phyloP scores from a whole-genome alignment of 2,797 vertebrate genomes.

The Gymnocypris eckloni region DNA sequence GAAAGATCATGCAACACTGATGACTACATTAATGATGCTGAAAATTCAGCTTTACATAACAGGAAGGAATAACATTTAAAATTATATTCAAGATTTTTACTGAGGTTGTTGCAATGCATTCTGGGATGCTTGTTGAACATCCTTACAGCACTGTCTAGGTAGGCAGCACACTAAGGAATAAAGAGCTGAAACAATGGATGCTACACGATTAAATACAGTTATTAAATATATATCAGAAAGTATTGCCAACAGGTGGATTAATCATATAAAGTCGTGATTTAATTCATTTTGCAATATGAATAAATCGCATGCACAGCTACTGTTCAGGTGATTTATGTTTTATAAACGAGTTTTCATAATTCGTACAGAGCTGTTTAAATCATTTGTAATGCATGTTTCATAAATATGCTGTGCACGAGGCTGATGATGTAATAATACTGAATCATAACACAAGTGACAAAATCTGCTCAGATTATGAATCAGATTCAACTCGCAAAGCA shows the following conservation, averaged over 20 bases:
- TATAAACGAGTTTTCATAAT: neutral
- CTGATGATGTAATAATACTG: constrained; percentile 3
- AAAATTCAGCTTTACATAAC: too few species aligned
- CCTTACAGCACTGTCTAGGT: too few species aligned
- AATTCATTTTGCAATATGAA: neutral
- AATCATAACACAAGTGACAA: neutral
- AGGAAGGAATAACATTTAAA: too few species aligned
- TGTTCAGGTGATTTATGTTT: neutral
- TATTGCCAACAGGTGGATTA: neutral
- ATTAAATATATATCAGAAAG: neutral
- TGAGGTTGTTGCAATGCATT: neutral
- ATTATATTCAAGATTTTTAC: too few species aligned
- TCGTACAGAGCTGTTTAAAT: constrained; percentile 12
- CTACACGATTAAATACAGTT: neutral
- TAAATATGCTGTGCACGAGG: neutral
- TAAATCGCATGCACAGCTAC: neutral
- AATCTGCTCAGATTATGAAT: neutral
- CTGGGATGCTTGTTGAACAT: neutral
- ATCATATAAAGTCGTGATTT: neutral
- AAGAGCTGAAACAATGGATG: neutral
- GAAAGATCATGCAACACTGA: too few species aligned
- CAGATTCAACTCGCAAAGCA: neutral
- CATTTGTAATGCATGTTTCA: neutral
- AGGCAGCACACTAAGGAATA: neutral
- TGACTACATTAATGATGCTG: too few species aligned